These are phyloP conservation scores for Megalurothrips usitatus DNA, from an alignment of 2,888 invertebrate genomes.

Conservation along the genomic window DNA sequence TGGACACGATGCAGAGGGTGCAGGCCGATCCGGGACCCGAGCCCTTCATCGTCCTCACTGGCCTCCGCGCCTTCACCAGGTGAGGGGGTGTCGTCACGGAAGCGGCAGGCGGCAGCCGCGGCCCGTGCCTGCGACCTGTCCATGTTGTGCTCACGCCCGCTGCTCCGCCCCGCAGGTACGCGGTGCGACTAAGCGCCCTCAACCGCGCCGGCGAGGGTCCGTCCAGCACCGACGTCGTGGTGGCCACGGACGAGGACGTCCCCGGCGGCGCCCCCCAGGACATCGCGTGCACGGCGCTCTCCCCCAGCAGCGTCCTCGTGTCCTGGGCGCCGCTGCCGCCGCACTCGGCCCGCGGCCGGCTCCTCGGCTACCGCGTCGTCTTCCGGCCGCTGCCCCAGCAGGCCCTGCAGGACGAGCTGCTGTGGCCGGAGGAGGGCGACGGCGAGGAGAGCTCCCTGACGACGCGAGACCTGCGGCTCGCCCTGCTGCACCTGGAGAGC, in stretches of 20 bases:
- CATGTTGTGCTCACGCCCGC: neutral
- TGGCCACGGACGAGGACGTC: conserved; percentile 42
- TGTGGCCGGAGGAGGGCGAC: neutral
- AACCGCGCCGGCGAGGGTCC: conserved; percentile 41
- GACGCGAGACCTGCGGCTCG: conserved; percentile 32
- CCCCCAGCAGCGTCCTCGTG: conserved; percentile 46
- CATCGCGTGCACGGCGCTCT: conserved; percentile 46
- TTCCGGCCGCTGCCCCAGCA: conserved; percentile 42
- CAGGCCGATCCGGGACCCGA: neutral
- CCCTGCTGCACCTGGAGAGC: conserved; percentile 42
- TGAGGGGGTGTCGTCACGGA: neutral
- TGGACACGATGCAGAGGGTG: neutral
- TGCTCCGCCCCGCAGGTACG: conserved; percentile 34
- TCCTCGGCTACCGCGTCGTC: conserved; percentile 48
- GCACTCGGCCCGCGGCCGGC: conserved; percentile 46
- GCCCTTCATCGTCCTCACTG: neutral
- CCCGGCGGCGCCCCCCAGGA: conserved; percentile 47
- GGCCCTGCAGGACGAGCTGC: conserved; percentile 3
- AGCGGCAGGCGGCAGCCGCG: neutral
- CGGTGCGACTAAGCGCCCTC: conserved; percentile 40
- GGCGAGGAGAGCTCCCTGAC: conserved; percentile 33
- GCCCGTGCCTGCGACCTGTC: no score
- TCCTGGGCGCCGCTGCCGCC: conserved; percentile 47
- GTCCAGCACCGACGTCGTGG: conserved; percentile 37
- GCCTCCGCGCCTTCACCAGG: conserved; percentile 1